Percentiles rank a stretch among this genome's conserved stretches.
These are phyloP conservation scores for Plagiodera versicolora DNA, from an alignment of 2,888 invertebrate genomes.

Conservation along the genomic window DNA sequence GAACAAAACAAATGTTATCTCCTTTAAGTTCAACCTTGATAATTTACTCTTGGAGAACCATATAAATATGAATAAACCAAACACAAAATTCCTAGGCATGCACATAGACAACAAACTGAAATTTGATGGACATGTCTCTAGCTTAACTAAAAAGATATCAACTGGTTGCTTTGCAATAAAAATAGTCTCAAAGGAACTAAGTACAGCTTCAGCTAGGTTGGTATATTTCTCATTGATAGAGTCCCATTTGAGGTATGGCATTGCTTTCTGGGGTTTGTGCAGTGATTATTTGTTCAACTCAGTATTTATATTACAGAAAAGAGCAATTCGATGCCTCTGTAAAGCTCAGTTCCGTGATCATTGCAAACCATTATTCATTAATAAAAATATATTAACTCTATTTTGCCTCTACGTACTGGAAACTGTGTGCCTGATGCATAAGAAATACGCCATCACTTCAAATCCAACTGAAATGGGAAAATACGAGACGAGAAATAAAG, in stretches of 20 bases:
- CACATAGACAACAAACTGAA: neutral
- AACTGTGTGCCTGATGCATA: neutral
- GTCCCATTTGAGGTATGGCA: too few relatives aligned
- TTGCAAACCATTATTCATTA: slow-evolving; percentile 1
- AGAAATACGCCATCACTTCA: too few relatives aligned
- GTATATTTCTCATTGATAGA: too few relatives aligned
- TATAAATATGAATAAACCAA: neutral
- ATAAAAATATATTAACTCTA: neutral
- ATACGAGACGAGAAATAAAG: neutral
- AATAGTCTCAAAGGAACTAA: neutral
- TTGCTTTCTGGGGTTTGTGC: neutral
- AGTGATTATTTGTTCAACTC: slow-evolving; percentile 1
- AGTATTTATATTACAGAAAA: slow-evolving; percentile 4
- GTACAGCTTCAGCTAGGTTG: neutral
- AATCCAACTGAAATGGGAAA: too few relatives aligned
- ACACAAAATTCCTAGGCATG: neutral
- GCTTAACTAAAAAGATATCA: neutral
- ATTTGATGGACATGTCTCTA: neutral
- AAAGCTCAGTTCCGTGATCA: neutral
- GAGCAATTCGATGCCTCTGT: neutral
- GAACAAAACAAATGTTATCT: slow-evolving; percentile 4
- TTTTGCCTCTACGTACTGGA: neutral
- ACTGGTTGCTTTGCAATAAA: neutral
- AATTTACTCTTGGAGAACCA: neutral
- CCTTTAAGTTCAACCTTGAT: slow-evolving; percentile 5